Evolutionary conservation across 2,797 vertebrate species (phyloP).

Genomic region (Manis pentadactyla): DNA sequence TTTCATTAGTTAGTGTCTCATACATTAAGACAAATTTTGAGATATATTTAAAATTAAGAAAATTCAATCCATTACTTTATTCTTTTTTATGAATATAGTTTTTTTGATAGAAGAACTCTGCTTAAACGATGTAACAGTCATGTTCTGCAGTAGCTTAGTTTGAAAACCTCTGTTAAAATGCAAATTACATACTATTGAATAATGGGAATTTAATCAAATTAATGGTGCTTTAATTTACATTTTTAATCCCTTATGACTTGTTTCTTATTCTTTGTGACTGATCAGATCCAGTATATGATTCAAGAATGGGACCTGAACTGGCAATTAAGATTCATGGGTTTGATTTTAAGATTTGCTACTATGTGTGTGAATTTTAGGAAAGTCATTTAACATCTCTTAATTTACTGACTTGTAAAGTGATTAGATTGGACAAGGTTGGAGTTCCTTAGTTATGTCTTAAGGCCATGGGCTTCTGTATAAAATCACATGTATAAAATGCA

Average conservation of each 20-base stretch:
- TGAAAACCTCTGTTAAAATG: conserved; percentile 70
- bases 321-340: neutral
- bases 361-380: neutral
- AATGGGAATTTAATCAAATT: conserved; percentile 69
- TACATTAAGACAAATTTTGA: neutral
- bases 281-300: conserved; percentile 47
- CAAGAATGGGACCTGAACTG: neutral
- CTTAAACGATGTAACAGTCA: neutral
- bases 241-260: conserved; percentile 64
- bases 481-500: neutral
- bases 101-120: neutral
- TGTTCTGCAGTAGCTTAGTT: conserved; percentile 18
- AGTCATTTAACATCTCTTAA: neutral
- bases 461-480: neutral
- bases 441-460: neutral
- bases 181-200: conserved; percentile 58
- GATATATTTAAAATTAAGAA: neutral
- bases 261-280: conserved; percentile 53
- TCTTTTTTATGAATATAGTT: neutral
- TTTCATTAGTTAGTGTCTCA: neutral
- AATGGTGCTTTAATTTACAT: conserved; percentile 68
- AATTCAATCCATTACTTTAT: neutral
- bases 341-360: neutral
- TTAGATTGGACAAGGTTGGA: neutral
- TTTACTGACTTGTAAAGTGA: conserved; percentile 26